Base-by-base conservation (phyloP, 2,113 vertebrate species). In the Sterrhoptilus dennistouni region DNA sequence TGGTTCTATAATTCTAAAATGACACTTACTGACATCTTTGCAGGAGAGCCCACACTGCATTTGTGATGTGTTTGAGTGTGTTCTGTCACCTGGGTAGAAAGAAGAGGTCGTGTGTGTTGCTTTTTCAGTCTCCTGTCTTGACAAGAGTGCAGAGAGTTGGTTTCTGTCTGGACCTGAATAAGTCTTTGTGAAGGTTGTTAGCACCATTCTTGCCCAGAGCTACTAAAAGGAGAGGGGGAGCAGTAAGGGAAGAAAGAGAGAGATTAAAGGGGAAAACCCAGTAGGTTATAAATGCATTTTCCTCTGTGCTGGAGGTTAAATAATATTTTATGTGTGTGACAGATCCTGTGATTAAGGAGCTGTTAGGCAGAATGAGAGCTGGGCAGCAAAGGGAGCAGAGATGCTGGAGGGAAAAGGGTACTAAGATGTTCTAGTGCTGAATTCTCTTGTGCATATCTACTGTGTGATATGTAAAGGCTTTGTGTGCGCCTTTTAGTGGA, bases 271-370 rank as follows among this genome's bases (percentile, higher is more conserved):
- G 85, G 78, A 50, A 93, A 96, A 52, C 24, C 56, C 35, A 56
- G 72, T 71, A 64, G 57, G 69, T 89, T 96, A 84, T 89, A 86
- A 87, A 92, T 90, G 60, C 21, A 7, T 94, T 96, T 83, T 93
- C 38, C 50, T 90, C 52, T 91, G 83, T 94, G 96, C 93, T 95
- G 79, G 83, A 90, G 92, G 88, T 96, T 94, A 95, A 96, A 92
- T 86, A 88, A 86, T 90, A 83, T 69, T 90, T 92, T 83, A 75
- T 93, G 88, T 65, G 71, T 84, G 88, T 81, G 88, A 91, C 65
- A 91, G 93, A 92, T 86, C 28, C 52, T 87, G 93, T 90, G 90
- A 95, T 96, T 94, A 94, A 93, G 92, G 86, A 89, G 88, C 93
- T 94, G 83, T 94, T 89, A 78, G 88, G 85, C 85, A 91, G 79